Evolutionary conservation across 1,140 invertebrate species (phyloP).

Genomic region (Eriocheir sinensis): DNA sequence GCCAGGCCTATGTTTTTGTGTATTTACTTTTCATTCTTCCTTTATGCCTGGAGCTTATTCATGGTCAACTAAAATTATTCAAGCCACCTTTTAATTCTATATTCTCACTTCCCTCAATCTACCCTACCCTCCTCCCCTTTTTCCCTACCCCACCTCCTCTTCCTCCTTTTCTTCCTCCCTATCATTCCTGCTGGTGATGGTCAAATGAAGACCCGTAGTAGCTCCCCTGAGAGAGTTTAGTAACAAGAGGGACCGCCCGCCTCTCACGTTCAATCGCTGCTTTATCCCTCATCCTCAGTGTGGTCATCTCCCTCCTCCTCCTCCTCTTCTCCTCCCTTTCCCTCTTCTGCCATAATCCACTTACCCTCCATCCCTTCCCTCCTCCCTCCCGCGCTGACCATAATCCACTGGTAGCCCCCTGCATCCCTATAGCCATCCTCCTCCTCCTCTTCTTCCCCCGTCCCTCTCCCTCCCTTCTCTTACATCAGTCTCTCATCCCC

Average conservation of each 20-base stretch:
- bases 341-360: background rate
- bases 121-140: background rate
- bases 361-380: background rate
- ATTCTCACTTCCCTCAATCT: background rate
- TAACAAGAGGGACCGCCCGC: background rate
- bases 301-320: background rate
- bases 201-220: background rate
- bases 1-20: background rate
- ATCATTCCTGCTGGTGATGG: background rate
- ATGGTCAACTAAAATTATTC: no score
- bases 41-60: no score
- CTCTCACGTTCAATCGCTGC: background rate
- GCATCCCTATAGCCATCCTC: no score
- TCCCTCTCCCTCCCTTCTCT: background rate
- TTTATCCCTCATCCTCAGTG: background rate
- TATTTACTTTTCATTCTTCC: background rate
- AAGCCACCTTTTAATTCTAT: no score
- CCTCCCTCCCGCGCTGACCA: no score
- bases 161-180: background rate
- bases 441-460: no score
- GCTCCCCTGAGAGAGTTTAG: background rate
- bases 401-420: no score
- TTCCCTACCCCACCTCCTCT: background rate
- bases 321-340: background rate
- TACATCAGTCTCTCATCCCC: background rate